Evolutionary conservation across 2,113 vertebrate species (phyloP), one percentile per base, ranked within the genome.

Genomic region (Pao palembangensis): DNA sequence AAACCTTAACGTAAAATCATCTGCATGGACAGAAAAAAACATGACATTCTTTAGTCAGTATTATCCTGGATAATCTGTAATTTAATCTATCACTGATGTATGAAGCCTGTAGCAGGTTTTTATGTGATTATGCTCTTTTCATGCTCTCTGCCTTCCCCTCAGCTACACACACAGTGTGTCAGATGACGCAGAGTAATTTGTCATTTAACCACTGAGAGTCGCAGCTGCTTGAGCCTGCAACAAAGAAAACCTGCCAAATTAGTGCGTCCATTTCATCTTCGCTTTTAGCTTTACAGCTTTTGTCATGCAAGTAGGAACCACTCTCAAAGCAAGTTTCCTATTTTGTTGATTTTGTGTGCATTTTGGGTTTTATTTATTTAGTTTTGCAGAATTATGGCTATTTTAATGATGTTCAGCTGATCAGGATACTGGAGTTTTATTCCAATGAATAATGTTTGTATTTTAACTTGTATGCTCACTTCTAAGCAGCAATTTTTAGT

Each of bases 111-210:
- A 23, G 5, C 51, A 1, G 12, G 55, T 79, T 52, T 79, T 81
- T 38, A 79, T 85, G 67, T 85, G 44, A 57, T 64, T 79, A 69
- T 82, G 54, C 61, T 83, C 58, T 90, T 47, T n/a, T 69, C 72
- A 67, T 62, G 58, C 72, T 84, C 91, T 90, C 92, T 91, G 89
- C 87, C 73, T 87, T 88, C 90, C 92, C 69, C 94, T 91, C 91
- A 91, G 92, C 90, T 90, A 86, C 79, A 93, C 92, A 92, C 90
- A 92, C 91, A 90, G 92, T 94, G 92, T 93, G 89, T 96, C 95
- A 91, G 93, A 94, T 90, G 94, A 95, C 78, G 84, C 91, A 81
- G 94, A 96, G 96, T 98, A 97, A 99, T 96, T 98, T 58, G 23
- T 51, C 31, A 31, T 55, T 43, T 58, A 54, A 18, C 49, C 58